Evolutionary conservation across 1,140 invertebrate genomes (phyloP).

Genomic region (Pollicipes pollicipes): DNA sequence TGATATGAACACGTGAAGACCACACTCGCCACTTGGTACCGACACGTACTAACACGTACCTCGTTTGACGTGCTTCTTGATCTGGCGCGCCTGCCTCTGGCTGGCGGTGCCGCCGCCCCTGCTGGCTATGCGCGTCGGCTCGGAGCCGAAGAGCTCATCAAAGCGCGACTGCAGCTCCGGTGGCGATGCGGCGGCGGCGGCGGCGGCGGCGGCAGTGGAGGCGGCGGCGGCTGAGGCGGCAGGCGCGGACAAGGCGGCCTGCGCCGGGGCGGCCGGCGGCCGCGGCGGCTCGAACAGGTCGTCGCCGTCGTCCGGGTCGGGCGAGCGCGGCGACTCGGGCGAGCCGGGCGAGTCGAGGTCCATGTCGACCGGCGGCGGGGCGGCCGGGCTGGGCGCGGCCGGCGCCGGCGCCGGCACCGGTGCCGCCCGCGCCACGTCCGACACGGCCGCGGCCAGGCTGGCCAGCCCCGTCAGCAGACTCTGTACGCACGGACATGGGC

Average conservation of each 20-base stretch:
- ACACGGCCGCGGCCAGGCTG: neutral
- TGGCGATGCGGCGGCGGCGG: neutral
- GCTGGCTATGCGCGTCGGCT: neutral
- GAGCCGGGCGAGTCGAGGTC: constrained; percentile 33
- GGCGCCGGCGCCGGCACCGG: neutral
- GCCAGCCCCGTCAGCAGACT: neutral
- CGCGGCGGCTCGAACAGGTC: constrained; percentile 60
- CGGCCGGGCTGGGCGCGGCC: too few relatives aligned
- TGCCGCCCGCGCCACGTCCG: neutral
- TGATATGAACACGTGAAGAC: too few relatives aligned
- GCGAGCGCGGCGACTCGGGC: constrained; percentile 49
- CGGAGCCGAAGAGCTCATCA: neutral
- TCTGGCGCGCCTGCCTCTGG: neutral
- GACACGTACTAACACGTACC: too few relatives aligned
- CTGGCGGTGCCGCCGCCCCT: too few relatives aligned
- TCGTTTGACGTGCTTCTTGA: neutral
- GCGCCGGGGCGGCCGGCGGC: constrained; percentile 23
- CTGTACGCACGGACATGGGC: too few relatives aligned
- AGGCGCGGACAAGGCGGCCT: constrained; percentile 25
- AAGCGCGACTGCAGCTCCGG: neutral
- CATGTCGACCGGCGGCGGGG: constrained; percentile 33
- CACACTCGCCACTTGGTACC: too few relatives aligned
- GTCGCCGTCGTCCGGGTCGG: constrained; percentile 60
- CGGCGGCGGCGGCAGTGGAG: constrained; percentile 21
- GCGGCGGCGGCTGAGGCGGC: too few relatives aligned